A percentile compares a stretch with the other conserved stretches of the same genome.
Conservation (phyloP, 2,797 vertebrate species). For the Prunella strophiata region DNA sequence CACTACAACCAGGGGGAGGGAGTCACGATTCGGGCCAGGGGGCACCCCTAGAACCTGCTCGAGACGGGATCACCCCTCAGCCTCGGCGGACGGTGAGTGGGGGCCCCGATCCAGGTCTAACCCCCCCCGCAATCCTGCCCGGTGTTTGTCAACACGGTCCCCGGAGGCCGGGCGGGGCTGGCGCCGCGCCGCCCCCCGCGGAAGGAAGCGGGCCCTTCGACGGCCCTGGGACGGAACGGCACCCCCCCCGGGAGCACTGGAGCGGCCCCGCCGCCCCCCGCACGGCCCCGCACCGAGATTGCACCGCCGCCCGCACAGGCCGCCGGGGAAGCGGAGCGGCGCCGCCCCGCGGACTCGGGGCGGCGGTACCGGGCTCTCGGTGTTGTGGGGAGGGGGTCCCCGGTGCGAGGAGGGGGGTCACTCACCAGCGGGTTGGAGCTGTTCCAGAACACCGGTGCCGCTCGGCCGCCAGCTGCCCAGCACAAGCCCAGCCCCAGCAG, state of each 20-base stretch:
- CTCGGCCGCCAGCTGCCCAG: slow-evolving; percentile 82
- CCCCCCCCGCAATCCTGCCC: background rate
- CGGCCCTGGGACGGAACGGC: slow-evolving; percentile 55
- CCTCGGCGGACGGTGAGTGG: background rate
- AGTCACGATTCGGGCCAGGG: background rate
- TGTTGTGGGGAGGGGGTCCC: too few relatives aligned
- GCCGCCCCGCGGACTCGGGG: background rate
- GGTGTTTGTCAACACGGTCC: slow-evolving; percentile 44
- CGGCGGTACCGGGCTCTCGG: background rate
- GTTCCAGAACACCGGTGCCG: slow-evolving; percentile 94
- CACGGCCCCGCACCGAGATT: background rate
- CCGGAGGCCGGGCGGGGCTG: slow-evolving; percentile 47
- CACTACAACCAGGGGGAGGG: background rate
- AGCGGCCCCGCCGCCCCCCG: background rate
- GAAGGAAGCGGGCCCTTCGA: slow-evolving; percentile 56
- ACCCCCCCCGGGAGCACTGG: background rate
- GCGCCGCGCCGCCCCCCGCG: slow-evolving; percentile 21
- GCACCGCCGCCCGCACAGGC: background rate
- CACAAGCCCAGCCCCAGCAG: slow-evolving; percentile 79
- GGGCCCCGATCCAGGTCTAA: background rate
- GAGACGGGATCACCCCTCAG: background rate
- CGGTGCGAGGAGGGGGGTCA: background rate
- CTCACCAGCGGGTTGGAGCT: slow-evolving; percentile 90
- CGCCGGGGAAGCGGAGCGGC: background rate
- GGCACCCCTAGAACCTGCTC: background rate